Evolutionary conservation across 2,797 vertebrate species (phyloP).

Genomic region (Liparis tanakae): DNA sequence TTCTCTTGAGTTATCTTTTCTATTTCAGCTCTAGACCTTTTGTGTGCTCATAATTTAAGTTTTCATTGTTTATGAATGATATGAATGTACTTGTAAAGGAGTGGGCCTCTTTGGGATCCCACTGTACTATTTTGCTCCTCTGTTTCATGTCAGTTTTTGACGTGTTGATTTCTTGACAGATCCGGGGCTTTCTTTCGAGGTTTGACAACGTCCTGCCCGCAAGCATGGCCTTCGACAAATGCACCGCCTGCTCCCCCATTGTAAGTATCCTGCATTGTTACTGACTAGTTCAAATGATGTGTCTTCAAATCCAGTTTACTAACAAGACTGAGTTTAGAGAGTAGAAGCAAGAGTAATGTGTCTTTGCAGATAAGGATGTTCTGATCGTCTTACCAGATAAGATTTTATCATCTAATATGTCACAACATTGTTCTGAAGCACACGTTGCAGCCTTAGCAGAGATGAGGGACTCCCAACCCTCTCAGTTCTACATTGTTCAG

Average conservation of each 20-base stretch:
- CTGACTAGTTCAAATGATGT: neutral
- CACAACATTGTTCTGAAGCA: slow-evolving; percentile 53
- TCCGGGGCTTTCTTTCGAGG: slow-evolving; percentile 96
- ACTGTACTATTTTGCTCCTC: neutral
- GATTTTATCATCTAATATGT: slow-evolving; percentile 27
- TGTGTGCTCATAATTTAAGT: slow-evolving; percentile 5
- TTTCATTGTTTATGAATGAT: neutral
- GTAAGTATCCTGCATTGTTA: slow-evolving; percentile 80
- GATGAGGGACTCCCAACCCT: slow-evolving; percentile 69
- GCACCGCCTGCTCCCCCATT: slow-evolving; percentile 95
- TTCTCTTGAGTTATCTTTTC: neutral
- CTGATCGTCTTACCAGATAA: slow-evolving; percentile 36
- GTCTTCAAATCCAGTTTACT: slow-evolving; percentile 1
- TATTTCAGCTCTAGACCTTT: slow-evolving; percentile 9
- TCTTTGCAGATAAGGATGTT: neutral
- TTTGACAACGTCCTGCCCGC: slow-evolving; percentile 98
- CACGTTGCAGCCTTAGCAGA: slow-evolving; percentile 60
- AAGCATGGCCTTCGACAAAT: slow-evolving; percentile 98
- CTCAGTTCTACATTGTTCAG: slow-evolving; percentile 52
- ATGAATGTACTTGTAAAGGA: slow-evolving; percentile 7
- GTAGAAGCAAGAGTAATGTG: neutral
- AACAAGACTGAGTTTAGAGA: neutral
- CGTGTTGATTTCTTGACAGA: slow-evolving; percentile 78
- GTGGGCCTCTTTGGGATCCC: neutral
- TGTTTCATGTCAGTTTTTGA: slow-evolving; percentile 16